Conservation (phyloP, 2,888 invertebrate species). For the Cyclophora punctaria region DNA sequence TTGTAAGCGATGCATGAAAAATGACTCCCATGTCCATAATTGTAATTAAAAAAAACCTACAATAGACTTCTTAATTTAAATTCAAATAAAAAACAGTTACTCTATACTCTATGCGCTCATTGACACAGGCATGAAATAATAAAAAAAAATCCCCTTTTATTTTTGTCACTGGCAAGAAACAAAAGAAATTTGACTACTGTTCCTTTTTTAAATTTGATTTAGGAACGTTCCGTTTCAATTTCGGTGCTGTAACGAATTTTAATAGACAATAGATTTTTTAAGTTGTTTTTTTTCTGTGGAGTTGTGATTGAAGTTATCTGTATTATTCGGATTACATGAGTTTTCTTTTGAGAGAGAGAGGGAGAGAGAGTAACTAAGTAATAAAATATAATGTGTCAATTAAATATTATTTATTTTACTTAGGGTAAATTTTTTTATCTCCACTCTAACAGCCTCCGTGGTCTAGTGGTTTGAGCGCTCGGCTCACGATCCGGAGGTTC, state of each 20-base stretch:
- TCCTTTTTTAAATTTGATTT: conserved; percentile 63
- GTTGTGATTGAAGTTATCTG: too few relatives aligned
- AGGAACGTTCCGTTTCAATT: conserved; percentile 47
- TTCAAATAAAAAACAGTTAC: conserved; percentile 54
- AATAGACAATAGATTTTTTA: conserved; percentile 41
- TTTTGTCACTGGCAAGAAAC: conserved; percentile 9
- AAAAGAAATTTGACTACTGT: conserved; percentile 57
- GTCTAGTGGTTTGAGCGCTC: too few relatives aligned
- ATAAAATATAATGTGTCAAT: too few relatives aligned
- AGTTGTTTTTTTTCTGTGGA: neutral
- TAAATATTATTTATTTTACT: too few relatives aligned
- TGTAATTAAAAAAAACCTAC: conserved; percentile 68
- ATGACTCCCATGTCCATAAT: conserved; percentile 51
- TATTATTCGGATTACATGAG: too few relatives aligned
- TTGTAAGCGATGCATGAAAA: conserved; percentile 72
- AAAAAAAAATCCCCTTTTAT: conserved; percentile 31
- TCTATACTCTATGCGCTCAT: conserved; percentile 19
- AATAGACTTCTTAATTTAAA: conserved; percentile 60
- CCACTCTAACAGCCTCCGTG: too few relatives aligned
- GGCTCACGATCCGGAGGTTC: too few relatives aligned
- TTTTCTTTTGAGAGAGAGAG: too few relatives aligned
- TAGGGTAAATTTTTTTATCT: too few relatives aligned
- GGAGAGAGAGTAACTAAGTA: too few relatives aligned
- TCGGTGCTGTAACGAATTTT: conserved; percentile 42
- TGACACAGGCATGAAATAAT: conserved; percentile 19